phyloP scores from a whole-genome alignment of 1,140 invertebrate genomes.

The Oncopodura yosiiana region DNA sequence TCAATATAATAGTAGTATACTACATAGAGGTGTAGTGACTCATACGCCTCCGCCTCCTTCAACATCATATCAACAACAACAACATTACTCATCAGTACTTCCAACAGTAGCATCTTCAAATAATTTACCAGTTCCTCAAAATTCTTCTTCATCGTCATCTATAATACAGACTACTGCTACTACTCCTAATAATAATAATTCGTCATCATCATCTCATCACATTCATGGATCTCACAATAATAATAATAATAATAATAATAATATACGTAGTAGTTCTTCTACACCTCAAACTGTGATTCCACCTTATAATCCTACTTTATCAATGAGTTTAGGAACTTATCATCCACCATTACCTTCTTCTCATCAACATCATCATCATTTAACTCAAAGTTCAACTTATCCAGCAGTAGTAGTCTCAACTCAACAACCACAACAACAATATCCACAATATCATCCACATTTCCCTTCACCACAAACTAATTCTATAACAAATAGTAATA shows the following conservation, averaged over 20 bases:
- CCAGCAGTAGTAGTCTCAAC: background rate
- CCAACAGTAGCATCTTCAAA: background rate
- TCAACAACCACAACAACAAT: conserved; percentile 10
- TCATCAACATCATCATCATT: conserved; percentile 3
- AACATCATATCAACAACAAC: background rate
- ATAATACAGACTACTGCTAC: background rate
- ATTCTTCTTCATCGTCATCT: background rate
- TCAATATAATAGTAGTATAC: conserved; percentile 1
- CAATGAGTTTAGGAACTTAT: conserved; percentile 17
- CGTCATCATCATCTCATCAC: conserved; percentile 10
- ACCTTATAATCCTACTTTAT: conserved; percentile 27
- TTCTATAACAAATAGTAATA: background rate
- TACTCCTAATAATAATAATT: background rate
- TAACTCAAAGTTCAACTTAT: background rate
- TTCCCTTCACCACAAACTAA: conserved; percentile 10
- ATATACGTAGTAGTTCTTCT: too few species aligned
- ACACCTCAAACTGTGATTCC: conserved; percentile 27
- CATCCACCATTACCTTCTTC: conserved; percentile 16
- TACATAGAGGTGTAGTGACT: background rate
- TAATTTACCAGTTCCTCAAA: background rate
- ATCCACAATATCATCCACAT: conserved; percentile 25
- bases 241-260: too few species aligned
- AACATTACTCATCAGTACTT: background rate
- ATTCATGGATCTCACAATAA: background rate
- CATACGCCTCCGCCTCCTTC: background rate